These are phyloP conservation scores for Mylabris phalerata DNA, from an alignment of 1,140 invertebrate genomes.

Conservation along the genomic window DNA sequence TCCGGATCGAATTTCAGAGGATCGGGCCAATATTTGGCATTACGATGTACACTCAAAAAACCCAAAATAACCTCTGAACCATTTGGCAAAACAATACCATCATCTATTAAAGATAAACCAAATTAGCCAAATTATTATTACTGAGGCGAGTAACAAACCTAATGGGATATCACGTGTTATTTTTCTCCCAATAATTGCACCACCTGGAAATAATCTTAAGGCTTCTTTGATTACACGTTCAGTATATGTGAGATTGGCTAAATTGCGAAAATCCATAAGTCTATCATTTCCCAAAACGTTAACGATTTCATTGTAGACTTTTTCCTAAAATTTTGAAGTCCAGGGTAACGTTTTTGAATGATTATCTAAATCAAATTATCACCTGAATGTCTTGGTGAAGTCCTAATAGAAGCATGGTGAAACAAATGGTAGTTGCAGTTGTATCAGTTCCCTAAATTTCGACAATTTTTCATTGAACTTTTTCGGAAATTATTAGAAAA, in stretches of 20 bases:
- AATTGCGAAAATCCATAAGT: conserved; percentile 44
- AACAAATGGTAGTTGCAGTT: conserved; percentile 11
- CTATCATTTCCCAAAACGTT: conserved; percentile 41
- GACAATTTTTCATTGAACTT: not conserved
- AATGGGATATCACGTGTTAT: conserved; percentile 38
- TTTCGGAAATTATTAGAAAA: not conserved
- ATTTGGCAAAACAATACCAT: not conserved
- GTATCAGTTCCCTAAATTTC: conserved; percentile 17
- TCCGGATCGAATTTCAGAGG: conserved; percentile 5
- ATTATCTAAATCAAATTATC: not conserved
- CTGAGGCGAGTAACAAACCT: too few species aligned
- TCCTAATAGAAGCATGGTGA: conserved; percentile 21
- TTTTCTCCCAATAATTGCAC: conserved; percentile 48
- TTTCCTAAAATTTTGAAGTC: conserved; percentile 16
- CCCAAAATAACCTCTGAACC: not conserved
- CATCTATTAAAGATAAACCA: not conserved
- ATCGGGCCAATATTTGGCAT: conserved; percentile 4
- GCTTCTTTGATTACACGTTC: conserved; percentile 58
- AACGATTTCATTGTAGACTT: conserved; percentile 51
- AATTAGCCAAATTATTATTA: too few species aligned
- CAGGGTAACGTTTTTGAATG: not conserved
- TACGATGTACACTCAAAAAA: conserved; percentile 1
- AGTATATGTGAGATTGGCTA: conserved; percentile 52
- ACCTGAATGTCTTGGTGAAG: conserved; percentile 27
- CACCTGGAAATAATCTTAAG: conserved; percentile 52